Percentiles rank a stretch among this genome's conserved stretches.
Evolutionary conservation across 2,797 vertebrate species (phyloP).

Genomic region (Schizopygopsis pylzovi): DNA sequence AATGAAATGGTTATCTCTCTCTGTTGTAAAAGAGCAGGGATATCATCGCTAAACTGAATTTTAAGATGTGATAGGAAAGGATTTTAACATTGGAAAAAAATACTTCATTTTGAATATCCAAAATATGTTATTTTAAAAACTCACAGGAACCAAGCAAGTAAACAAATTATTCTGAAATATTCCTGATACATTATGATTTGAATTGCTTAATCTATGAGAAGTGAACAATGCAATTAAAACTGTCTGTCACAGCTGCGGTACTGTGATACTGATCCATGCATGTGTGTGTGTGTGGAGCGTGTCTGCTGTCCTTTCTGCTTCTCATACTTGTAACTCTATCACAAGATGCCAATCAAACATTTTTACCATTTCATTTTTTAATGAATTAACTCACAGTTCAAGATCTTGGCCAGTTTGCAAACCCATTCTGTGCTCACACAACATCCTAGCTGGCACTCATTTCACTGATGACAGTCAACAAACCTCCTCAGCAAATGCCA

Average conservation of each 20-base stretch:
- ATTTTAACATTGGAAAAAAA: neutral
- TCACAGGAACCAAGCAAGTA: neutral
- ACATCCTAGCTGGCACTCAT: slow-evolving; percentile 19
- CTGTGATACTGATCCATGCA: slow-evolving; percentile 18
- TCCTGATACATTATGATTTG: neutral
- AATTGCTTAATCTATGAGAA: slow-evolving; percentile 29
- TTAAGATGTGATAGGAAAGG: neutral
- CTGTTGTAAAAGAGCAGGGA: neutral
- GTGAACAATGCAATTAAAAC: slow-evolving; percentile 15
- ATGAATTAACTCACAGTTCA: slow-evolving; percentile 9
- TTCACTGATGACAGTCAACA: slow-evolving; percentile 24
- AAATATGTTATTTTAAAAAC: neutral
- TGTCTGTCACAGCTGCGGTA: slow-evolving; percentile 14
- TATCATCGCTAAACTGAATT: neutral
- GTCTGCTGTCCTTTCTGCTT: slow-evolving; percentile 13
- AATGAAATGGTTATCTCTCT: neutral
- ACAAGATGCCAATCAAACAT: slow-evolving; percentile 28
- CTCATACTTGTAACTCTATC: slow-evolving; percentile 17
- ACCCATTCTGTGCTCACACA: slow-evolving; percentile 20
- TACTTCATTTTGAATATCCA: neutral
- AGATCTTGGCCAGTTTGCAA: slow-evolving; percentile 26
- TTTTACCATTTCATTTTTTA: slow-evolving; percentile 14
- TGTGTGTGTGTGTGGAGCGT: neutral
- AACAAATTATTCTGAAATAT: slow-evolving; percentile 22
- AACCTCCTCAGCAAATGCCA: slow-evolving; percentile 18